These are phyloP conservation scores for Albula goreensis DNA, from an alignment of 2,113 vertebrate genomes.

Conservation along the genomic window DNA sequence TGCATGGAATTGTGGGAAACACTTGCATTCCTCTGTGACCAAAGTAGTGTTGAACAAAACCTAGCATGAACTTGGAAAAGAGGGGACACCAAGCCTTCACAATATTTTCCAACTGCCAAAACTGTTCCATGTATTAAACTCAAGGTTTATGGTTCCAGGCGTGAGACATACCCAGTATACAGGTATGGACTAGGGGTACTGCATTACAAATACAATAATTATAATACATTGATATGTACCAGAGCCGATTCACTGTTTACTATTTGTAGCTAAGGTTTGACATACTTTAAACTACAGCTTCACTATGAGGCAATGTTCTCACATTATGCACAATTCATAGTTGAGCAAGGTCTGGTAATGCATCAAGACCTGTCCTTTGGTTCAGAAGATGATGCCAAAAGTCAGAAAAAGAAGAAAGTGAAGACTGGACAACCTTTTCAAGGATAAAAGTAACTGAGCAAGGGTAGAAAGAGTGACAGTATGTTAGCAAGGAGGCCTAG, in stretches of 20 bases:
- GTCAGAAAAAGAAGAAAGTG: not conserved
- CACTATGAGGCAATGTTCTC: not conserved
- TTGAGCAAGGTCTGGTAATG: not conserved
- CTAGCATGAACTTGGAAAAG: not conserved
- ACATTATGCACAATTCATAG: not conserved
- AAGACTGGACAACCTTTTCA: not conserved
- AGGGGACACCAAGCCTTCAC: not conserved
- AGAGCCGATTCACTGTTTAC: too few species aligned
- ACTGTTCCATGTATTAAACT: too few species aligned
- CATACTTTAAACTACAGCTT: not conserved
- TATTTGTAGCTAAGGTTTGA: not conserved
- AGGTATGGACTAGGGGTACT: not conserved
- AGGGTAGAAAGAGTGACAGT: not conserved
- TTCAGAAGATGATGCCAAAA: not conserved
- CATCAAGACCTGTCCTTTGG: not conserved
- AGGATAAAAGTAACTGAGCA: not conserved
- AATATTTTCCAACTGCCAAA: not conserved
- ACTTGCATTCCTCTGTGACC: not conserved
- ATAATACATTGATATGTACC: too few species aligned
- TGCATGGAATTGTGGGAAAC: slow-evolving; percentile 2
- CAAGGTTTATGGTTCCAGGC: not conserved
- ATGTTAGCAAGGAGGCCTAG: not conserved
- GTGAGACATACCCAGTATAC: not conserved
- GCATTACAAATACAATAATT: not conserved
- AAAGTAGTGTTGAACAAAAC: not conserved